Conservation (phyloP, 2,113 vertebrate species). For the Axis porcinus region DNA sequence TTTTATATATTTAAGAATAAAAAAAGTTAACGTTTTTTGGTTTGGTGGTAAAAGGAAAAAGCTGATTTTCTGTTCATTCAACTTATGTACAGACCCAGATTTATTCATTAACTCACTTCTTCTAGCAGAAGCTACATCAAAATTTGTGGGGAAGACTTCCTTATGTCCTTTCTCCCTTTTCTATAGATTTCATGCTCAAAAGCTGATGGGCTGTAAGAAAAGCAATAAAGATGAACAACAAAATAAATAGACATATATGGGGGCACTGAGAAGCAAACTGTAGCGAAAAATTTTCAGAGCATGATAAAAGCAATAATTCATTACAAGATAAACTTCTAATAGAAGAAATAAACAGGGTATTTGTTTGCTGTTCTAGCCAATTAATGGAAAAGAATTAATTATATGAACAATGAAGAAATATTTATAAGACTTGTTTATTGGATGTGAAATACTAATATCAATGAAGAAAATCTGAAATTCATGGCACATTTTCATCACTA, state of each 20-base stretch:
- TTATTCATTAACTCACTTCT: neutral
- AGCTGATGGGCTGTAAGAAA: neutral
- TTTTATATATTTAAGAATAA: neutral
- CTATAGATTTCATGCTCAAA: neutral
- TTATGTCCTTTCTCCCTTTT: neutral
- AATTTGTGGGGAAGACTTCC: neutral
- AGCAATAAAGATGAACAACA: neutral
- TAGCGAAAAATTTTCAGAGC: neutral
- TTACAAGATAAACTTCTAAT: neutral
- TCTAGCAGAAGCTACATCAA: neutral
- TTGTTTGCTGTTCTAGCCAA: neutral
- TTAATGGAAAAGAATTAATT: neutral
- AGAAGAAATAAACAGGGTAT: neutral
- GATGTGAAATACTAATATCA: neutral
- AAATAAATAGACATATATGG: neutral
- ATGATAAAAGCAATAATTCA: neutral
- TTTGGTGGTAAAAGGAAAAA: neutral
- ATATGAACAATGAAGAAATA: neutral
- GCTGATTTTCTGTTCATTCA: neutral
- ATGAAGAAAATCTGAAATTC: neutral
- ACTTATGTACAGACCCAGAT: neutral
- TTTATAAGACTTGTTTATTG: neutral
- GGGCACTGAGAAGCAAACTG: neutral
- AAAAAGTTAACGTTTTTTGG: neutral
- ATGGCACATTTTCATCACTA: neutral